Evolutionary conservation across 1,140 invertebrate genomes (phyloP), one percentile per base, ranked within the genome.

Genomic region (Diabrotica undecimpunctata): DNA sequence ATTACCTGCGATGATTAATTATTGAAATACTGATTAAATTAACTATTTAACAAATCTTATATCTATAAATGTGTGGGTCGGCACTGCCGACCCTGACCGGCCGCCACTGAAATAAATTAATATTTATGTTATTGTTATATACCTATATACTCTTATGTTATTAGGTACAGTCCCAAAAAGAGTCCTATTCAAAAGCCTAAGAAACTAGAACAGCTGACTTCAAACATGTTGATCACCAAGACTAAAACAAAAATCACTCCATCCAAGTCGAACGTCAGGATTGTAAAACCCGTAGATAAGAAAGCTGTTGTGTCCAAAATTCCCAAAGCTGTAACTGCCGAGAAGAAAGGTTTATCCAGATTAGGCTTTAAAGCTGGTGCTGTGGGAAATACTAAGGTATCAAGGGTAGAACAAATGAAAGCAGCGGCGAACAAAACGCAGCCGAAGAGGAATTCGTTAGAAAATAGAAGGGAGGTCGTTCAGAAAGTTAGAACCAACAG

Each of bases 401-500:
- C 46, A n/a, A 66, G 55, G 39, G 5, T 56, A 36, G 59, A 66
- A 25, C 65, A 66, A 25, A 12, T 66, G 0, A 61, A 58, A 51
- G 65, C 65, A 8, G 39, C 59, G 3, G 25, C 51, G 6, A 69
- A 55, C 5, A 69, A 71, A 46, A 61, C 61, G 8, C 68, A 66
- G 38, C 25, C 61, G 7, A 39, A 35, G 4, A 62, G 25, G 3
- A 62, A 61, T 39, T 63, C 56, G 7, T 10, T 61, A 7, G 69
- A 68, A 52, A 41, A 58, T 25, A 58, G 57, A 38, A 50, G 69
- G 13, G 58, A 64, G 14, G 51, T 61, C 25, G 50, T 71, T 5
- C 56, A 68, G 38, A 62, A 66, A 6, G 69, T 71, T 25, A 57
- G 69, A n/a, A 63, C 66, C 7, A 71, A 71, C 46, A 58, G 67